Evolutionary conservation across 2,113 vertebrate genomes (phyloP), one percentile per base, ranked within the genome.

Genomic region (Seriola dumerili): DNA sequence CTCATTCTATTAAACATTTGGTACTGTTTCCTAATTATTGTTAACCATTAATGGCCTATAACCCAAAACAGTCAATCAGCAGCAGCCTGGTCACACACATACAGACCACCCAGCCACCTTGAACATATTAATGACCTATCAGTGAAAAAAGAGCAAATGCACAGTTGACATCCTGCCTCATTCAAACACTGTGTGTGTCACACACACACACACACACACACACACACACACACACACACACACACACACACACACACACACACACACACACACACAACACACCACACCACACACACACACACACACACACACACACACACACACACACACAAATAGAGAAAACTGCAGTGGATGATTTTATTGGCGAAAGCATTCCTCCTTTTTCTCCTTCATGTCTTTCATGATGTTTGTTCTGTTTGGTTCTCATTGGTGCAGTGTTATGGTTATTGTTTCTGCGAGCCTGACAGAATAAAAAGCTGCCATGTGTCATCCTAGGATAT

Each of bases 121-220:
- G 1, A 72, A 72, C 16, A 62, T 57, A 85, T 65, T 72, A 84
- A 72, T 80, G 79, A 34, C 19, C 34, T 46, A 25, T 74, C 70
- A 72, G 73, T 52, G 66, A 52, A 70, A 54, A 70, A 19, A 19
- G 34, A 65, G 57, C 13, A 76, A 63, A 78, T 72, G 19, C 19
- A 78, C 55, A 68, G 29, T 44, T 63, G 82, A 80, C 72, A 83
- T 11, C 14, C 25, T 77, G 14, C 17, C 52, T 59, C 21, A 10
- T 68, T 72, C 74, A 66, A 44, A 80, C 46, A 46, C 32, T 29
- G 29, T 29, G 29, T 29, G 29, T 29, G n/a, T n/a, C n/a, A n/a
- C n/a, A n/a, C n/a, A n/a, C n/a, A n/a, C 48, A 14, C 11, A 40
- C 12, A 71, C n/a, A 54, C 16, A 46, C 21, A 38, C 8, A 71